Evolutionary conservation across 1,140 invertebrate genomes (phyloP).

Genomic region (Agrypnia vestita): DNA sequence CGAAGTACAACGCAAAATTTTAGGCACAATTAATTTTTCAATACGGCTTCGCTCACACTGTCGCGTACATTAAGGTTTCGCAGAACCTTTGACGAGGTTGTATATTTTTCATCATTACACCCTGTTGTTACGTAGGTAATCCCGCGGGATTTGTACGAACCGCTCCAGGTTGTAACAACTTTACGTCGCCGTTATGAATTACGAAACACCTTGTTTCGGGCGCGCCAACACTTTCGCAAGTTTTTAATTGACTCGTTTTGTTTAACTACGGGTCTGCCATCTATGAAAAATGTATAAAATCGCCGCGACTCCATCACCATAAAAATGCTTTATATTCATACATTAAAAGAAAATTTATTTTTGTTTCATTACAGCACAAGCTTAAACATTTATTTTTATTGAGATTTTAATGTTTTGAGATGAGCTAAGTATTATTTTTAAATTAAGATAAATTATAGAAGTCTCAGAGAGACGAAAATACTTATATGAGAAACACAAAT

Average conservation of each 20-base stretch:
- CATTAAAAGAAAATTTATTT: not conserved
- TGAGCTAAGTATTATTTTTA: too few species aligned
- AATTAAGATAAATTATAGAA: too few species aligned
- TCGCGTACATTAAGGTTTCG: not conserved
- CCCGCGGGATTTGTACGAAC: conserved; percentile 3
- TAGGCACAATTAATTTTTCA: too few species aligned
- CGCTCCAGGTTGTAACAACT: conserved; percentile 6
- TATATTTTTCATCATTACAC: conserved; percentile 2
- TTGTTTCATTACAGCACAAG: too few species aligned
- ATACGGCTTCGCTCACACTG: too few species aligned
- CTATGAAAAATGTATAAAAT: conserved; percentile 9
- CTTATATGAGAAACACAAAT: too few species aligned
- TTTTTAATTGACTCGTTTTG: conserved; percentile 37
- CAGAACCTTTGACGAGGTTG: not conserved
- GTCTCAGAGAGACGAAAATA: too few species aligned
- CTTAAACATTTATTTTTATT: too few species aligned
- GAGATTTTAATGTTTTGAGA: too few species aligned
- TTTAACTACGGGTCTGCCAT: not conserved
- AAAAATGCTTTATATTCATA: not conserved
- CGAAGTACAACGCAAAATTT: too few species aligned
- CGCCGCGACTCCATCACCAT: conserved; percentile 8
- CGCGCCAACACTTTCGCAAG: not conserved
- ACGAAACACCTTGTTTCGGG: conserved; percentile 19
- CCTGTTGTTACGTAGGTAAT: not conserved
- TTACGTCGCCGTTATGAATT: conserved; percentile 30